Evolutionary conservation across 53 echinoderm and acorn worm genomes (phyloP), one percentile per base, ranked within the genome.

Genomic region (Hippasteria phrygiana): DNA sequence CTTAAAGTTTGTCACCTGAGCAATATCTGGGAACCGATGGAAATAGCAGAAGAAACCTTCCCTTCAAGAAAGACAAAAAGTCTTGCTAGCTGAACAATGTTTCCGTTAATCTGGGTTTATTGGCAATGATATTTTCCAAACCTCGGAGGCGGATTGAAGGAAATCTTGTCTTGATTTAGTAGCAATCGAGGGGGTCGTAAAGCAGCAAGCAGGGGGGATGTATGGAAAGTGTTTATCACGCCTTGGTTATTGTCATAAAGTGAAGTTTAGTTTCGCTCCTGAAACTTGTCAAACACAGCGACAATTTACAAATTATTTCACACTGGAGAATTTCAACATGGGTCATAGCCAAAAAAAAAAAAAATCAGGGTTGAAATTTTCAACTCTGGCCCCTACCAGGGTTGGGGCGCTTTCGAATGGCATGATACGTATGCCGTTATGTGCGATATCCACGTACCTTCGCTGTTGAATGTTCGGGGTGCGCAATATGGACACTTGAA

Each of bases 81-180:
- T n/a, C n/a, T n/a, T n/a, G n/a, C n/a, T n/a, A n/a, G n/a, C 36
- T 67, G 2, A 67, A 11, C 34, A 67, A 67, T 67, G 43, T 43
- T 73, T 73, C 73, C 73, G 42, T 42, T 40, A 41, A 73, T 73
- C 7, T 32, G 1, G n/a, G 43, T 80, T 43, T 80, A 80, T 80
- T 34, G 20, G 5, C 38, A 28, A 38, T 80, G 62, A 80, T 24
- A 79, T 62, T 56, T 38, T 59, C 59, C 63, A 73, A 8, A 34
- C 73, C 3, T 12, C n/a, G n/a, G n/a, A n/a, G n/a, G n/a, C n/a
- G n/a, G n/a, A n/a, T 0, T 39, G 17, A 31, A 32, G 48, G 75
- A 50, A 75, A 75, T 75, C 51, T 31, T 17, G 79, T 32, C 74
- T 10, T 41, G 29, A 62, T 50, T 76, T 39, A 39, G 22, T 13